Base-by-base conservation (phyloP, 2,113 vertebrate species). In the Embiotoca jacksoni region DNA sequence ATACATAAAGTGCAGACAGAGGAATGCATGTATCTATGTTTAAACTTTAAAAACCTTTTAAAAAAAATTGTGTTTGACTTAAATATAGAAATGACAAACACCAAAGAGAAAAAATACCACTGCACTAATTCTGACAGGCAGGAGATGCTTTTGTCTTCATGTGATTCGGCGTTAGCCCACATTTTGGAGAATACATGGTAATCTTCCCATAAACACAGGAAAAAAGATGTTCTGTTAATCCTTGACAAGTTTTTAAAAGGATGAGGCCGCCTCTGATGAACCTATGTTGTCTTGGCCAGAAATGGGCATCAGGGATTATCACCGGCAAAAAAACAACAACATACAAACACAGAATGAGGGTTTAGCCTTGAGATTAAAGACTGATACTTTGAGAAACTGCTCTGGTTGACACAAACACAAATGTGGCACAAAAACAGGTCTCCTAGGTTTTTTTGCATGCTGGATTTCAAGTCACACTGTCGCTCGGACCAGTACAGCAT, bases 281-380 rank as follows among this genome's bases (percentile, higher is more conserved):
- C 72, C 64, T 81, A 80, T 6, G 83, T 72, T 69, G 78, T 90
- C 52, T 84, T 65, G 3, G 74, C 72, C 82, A 91, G 84, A 90
- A 90, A 79, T 82, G 65, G 82, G 80, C 93, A 93, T 92, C 89
- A 89, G 87, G 89, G 94, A 95, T 96, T 95, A 96, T 30, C 54
- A 50, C 31, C 1, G 13, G 49, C 60, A 63, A 23, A 63, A 54
- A 56, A 14, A 56, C 6, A 52, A 23, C 23, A 49, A 36, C 35
- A 64, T 33, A 54, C 35, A 60, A 10, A 44, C 15, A 36, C 50
- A 36, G 72, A 14, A 39, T 54, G 39, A n/a, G 10, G 7, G 54
- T 2, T 80, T 68, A 68, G 66, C 71, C 59, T 32, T 4, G 37
- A 60, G 82, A 83, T 85, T 78, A 81, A 7, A 57, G 67, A 53